These are phyloP conservation scores for Suncus etruscus DNA, from an alignment of 2,113 vertebrate species.

Conservation along the genomic window DNA sequence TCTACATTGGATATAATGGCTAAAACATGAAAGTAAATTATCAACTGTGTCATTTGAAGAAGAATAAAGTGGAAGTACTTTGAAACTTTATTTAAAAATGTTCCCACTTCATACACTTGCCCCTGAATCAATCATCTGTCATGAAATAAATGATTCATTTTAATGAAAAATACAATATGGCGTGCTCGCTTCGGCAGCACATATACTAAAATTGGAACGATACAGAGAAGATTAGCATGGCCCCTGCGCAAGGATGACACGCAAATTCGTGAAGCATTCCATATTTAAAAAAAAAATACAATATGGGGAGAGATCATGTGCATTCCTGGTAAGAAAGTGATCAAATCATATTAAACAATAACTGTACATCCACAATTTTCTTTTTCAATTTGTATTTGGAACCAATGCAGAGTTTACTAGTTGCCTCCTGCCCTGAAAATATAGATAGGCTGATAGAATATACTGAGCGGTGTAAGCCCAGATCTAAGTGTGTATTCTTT, in stretches of 20 bases:
- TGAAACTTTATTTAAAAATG: neutral
- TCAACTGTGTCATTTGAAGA: neutral
- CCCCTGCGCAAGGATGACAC: too few species aligned
- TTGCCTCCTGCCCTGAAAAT: neutral
- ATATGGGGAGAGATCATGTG: neutral
- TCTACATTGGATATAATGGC: neutral
- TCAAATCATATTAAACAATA: neutral
- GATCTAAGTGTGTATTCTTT: neutral
- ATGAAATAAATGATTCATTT: neutral
- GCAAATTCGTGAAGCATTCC: too few species aligned
- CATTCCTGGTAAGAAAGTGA: neutral
- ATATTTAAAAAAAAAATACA: too few species aligned
- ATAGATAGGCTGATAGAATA: neutral
- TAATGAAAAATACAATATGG: neutral
- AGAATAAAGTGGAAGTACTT: neutral
- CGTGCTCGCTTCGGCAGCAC: too few species aligned
- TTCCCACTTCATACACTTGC: too few species aligned
- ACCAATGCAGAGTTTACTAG: neutral
- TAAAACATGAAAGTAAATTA: constrained; percentile 8
- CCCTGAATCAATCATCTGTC: too few species aligned
- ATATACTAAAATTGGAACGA: too few species aligned
- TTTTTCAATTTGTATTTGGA: neutral
- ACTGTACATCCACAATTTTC: neutral
- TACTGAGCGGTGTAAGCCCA: fast-evolving
- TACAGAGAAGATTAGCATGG: too few species aligned